Conservation (phyloP, 2,797 vertebrate genomes). For the Onychomys torridus region DNA sequence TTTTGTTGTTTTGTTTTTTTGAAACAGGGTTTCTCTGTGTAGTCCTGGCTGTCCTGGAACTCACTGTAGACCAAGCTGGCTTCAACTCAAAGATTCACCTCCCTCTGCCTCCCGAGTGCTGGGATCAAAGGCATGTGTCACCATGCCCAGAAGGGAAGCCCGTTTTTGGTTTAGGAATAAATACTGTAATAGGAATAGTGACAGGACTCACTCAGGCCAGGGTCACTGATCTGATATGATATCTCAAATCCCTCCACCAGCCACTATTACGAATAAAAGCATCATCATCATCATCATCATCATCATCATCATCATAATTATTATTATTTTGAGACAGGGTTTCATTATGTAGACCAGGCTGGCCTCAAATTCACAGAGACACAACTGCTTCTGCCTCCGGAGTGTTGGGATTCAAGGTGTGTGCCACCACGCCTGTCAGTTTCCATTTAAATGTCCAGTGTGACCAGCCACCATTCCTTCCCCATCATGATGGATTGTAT, state of each 20-base stretch:
- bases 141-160: neutral
- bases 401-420: neutral
- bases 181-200: neutral
- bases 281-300: too few relatives aligned
- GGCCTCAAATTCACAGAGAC: neutral
- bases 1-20: neutral
- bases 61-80: neutral
- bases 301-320: neutral
- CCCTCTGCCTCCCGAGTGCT: neutral
- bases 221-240: neutral
- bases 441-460: neutral
- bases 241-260: neutral
- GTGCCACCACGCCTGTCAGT: fast-evolving
- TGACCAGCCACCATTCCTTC: neutral
- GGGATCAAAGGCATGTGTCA: neutral
- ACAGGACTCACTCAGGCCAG: neutral
- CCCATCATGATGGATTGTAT: neutral
- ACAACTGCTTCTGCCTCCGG: neutral
- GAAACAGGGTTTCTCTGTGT: neutral
- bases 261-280: neutral
- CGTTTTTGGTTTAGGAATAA: neutral
- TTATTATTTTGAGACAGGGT: neutral
- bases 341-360: neutral
- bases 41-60: neutral
- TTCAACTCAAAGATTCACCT: neutral